Evolutionary conservation across 2,888 invertebrate species (phyloP).

Genomic region (Perizoma affinitatum): DNA sequence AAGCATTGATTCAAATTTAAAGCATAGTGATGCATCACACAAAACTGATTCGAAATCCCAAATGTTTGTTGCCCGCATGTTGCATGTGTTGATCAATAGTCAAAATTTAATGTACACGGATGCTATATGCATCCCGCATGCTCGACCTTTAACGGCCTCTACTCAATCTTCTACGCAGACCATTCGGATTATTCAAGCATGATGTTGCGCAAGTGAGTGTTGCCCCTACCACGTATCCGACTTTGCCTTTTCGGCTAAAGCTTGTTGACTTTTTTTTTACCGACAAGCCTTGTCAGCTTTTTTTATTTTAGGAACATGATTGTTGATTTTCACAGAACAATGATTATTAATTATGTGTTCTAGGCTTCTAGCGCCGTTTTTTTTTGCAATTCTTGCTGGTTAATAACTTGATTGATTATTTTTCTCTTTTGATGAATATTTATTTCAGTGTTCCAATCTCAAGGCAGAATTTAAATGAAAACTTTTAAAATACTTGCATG

Average conservation of each 20-base stretch:
- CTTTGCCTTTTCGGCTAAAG: slow-evolving; percentile 44
- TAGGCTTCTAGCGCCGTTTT: too few species aligned
- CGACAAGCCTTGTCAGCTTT: slow-evolving; percentile 28
- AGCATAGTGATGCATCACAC: slow-evolving; percentile 8
- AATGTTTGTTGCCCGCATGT: slow-evolving; percentile 23
- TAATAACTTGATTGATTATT: too few species aligned
- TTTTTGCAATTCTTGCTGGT: too few species aligned
- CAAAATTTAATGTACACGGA: slow-evolving; percentile 41
- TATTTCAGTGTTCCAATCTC: background rate
- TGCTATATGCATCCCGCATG: slow-evolving; percentile 44
- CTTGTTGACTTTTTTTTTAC: slow-evolving; percentile 36
- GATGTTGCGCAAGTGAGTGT: slow-evolving; percentile 58
- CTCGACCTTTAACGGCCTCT: slow-evolving; percentile 64
- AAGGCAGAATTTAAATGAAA: slow-evolving; percentile 10
- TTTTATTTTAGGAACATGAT: slow-evolving; percentile 13
- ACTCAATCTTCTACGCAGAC: slow-evolving; percentile 55
- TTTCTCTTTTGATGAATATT: too few species aligned
- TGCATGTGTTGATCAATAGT: slow-evolving; percentile 28
- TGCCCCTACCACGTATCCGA: slow-evolving; percentile 56
- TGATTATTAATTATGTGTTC: too few species aligned
- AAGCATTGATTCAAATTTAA: background rate
- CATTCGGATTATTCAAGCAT: slow-evolving; percentile 60
- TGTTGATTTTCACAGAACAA: background rate
- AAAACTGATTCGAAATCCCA: slow-evolving; percentile 23
- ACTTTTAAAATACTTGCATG: slow-evolving; percentile 4